Evolutionary conservation across 1,140 invertebrate genomes (phyloP).

Genomic region (Gerris buenoi): DNA sequence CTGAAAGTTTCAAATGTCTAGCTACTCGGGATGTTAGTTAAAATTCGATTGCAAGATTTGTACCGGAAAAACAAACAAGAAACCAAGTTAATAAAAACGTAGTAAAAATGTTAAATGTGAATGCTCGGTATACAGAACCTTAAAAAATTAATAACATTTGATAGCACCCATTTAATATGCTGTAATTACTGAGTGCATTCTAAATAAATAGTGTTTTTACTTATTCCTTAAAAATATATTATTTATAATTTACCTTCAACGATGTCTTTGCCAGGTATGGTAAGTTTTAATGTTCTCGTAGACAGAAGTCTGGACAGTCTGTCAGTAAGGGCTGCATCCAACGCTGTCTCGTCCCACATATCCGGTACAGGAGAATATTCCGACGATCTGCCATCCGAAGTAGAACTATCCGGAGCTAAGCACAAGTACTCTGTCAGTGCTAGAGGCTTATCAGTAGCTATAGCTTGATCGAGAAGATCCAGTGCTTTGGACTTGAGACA

Average conservation of each 20-base stretch:
- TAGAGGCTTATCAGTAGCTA: slow-evolving; percentile 38
- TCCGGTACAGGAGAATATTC: slow-evolving; percentile 44
- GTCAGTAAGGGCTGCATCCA: slow-evolving; percentile 14
- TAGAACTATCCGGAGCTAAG: slow-evolving; percentile 40
- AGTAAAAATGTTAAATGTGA: no score
- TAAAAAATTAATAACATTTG: no score
- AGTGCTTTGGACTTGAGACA: slow-evolving; percentile 62
- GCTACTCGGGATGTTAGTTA: no score
- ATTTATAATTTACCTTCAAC: slow-evolving; percentile 11
- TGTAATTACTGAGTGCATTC: no score
- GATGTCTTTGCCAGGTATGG: slow-evolving; percentile 6
- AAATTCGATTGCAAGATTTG: no score
- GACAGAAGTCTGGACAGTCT: slow-evolving; percentile 5
- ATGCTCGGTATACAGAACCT: no score
- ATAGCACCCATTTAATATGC: no score
- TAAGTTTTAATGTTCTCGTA: slow-evolving; percentile 9
- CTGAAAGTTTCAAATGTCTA: no score
- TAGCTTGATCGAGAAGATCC: slow-evolving; percentile 50
- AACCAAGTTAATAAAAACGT: no score
- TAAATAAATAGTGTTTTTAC: no score
- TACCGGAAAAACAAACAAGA: no score
- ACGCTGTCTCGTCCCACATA: not conserved
- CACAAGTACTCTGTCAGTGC: slow-evolving; percentile 50
- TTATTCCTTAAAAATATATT: no score
- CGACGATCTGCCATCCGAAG: slow-evolving; percentile 26